Evolutionary conservation across 2,888 invertebrate genomes (phyloP).

Genomic region (Tachystola acroxantha): DNA sequence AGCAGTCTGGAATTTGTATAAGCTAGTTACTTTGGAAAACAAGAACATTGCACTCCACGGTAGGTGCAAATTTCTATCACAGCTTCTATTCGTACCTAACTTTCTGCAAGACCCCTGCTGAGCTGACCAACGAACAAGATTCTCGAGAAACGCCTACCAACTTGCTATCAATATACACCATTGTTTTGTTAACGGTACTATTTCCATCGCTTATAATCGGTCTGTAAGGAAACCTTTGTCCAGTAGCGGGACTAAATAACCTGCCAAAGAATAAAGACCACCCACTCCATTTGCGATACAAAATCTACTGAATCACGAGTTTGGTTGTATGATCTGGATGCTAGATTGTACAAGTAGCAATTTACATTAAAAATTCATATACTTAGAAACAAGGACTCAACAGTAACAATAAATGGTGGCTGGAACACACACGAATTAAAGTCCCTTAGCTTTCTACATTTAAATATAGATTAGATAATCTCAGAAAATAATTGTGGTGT

Average conservation of each 20-base stretch:
- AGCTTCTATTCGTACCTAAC: not conserved
- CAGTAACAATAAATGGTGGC: too few relatives aligned
- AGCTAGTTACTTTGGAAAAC: too few relatives aligned
- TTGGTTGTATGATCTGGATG: too few relatives aligned
- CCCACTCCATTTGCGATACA: too few relatives aligned
- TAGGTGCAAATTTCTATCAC: not conserved
- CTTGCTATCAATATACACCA: not conserved
- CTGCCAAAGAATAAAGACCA: too few relatives aligned
- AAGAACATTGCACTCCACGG: too few relatives aligned
- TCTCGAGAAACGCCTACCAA: constrained; percentile 1
- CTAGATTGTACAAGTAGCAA: too few relatives aligned
- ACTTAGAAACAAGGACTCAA: too few relatives aligned
- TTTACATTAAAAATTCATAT: too few relatives aligned
- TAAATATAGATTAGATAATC: constrained; percentile 6
- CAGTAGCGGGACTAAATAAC: not conserved
- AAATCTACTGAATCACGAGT: too few relatives aligned
- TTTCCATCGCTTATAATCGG: not conserved
- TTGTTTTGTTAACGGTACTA: constrained; percentile 5
- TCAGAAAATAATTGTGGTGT: constrained; percentile 13
- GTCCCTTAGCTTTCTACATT: not conserved
- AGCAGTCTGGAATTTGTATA: too few relatives aligned
- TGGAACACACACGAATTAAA: not conserved
- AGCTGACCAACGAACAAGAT: constrained; percentile 1
- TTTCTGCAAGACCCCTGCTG: constrained; percentile 8
- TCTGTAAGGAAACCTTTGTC: not conserved